Evolutionary conservation across 2,113 vertebrate species (phyloP), one percentile per base, ranked within the genome.

Genomic region (Synodontis membranacea): DNA sequence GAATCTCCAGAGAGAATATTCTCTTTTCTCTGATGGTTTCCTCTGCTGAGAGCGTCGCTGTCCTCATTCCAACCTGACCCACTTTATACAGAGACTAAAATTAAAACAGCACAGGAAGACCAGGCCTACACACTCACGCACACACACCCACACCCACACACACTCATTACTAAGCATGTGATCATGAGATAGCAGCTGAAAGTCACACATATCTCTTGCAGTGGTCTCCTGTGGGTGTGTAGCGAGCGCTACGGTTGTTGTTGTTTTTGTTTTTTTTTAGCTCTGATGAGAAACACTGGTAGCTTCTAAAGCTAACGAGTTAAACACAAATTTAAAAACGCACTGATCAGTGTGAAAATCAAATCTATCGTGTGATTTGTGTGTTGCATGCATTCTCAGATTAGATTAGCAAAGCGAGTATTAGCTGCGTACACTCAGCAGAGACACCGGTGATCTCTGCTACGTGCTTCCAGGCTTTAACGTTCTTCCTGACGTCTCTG

Each of bases 11-110:
- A 81, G n/a, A 62, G 84, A 87, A 88, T 82, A 89, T 87, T 82
- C 68, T 75, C 85, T 79, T 79, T 74, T 83, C 91, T 92, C 31
- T 70, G 52, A 88, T 90, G 81, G n/a, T n/a, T n/a, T 74, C 84
- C 91, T 92, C 31, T 70, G 52, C 89, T 90, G 81, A 88, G 87
- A 62, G 86, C 89, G 79, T 80, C 82, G 37, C 74, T 92, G 93
- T 90, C 92, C 93, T 93, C 84, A 46, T 93, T 93, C 86, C 48
- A 84, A 86, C 88, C 46, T 93, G 94, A 83, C 93, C 94, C 91
- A 94, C 89, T 93, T 94, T 90, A 87, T 58, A 83, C 82, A 84
- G 14, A 85, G 75, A 89, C 92, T 92, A 93, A 92, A 94, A 93
- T 91, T 91, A 91, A 86, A 91, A 79, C 80, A 70, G 50, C 2